Base-by-base conservation (phyloP, 1,140 invertebrate genomes). In the Protaetia brevitarsis region DNA sequence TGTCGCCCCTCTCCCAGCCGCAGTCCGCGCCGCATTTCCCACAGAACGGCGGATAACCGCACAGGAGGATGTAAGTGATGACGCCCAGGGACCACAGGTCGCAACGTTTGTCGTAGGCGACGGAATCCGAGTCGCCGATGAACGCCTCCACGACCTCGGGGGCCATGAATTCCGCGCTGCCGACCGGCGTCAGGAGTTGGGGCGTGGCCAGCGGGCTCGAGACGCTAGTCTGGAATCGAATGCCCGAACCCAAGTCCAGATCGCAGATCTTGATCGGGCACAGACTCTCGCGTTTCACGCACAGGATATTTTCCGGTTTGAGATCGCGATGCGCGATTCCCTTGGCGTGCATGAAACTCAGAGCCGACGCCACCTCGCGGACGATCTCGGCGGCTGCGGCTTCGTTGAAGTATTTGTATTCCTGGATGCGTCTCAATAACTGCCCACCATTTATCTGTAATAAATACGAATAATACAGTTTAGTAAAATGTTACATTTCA, bases 151-250 rank as follows among this genome's bases (percentile, higher is more conserved):
- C 96, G 36, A 99, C 95, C 82, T 99, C 97, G 0, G 97, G 97
- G 27, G 97, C 97, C 96, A 99, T 98, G 79, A 97, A 99, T 78
- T 99, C 96, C 19, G 96, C 96, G 75, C 94, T 97, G 67, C 97
- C 96, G 67, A 97, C 93, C 66, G 95, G 95, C 69, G 94, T 96
- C 67, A 94, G 82, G 10, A 97, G 84, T 77, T 96, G 94, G 66
- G 95, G 95, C 19, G 95, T 97, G 11, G 92, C 92, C 66, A 95
- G 84, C 30, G 93, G 92, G 75, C 91, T 91, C 30, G 86, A 84
- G 56, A 91, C 81, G 67, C 89, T 88, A 56, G 92, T 87, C 73
- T 91, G 93, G 77, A 95, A 91, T 74, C 93, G 93, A 64, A 97
- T 94, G 11, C 94, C 94, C 63, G 94, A 97, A 51, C 95, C 96